A percentile compares a stretch with the other conserved stretches of the same genome.
phyloP scores from a whole-genome alignment of 2,888 invertebrate species.

The Crocallis elinguaria region DNA sequence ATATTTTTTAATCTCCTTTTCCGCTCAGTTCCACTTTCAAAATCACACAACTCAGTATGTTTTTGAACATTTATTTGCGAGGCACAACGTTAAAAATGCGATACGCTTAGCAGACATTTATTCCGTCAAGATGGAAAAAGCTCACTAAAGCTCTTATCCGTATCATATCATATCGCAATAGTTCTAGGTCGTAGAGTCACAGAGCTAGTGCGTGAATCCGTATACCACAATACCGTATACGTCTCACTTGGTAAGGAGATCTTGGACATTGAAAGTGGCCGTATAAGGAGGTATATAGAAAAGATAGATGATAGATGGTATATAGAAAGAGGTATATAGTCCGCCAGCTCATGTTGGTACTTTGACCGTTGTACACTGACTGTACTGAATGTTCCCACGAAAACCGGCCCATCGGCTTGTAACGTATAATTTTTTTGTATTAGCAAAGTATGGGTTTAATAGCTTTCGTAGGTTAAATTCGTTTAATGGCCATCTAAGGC shows the following conservation, averaged over 20 bases:
- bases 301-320: no score
- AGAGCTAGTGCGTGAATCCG: neutral
- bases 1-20: no score
- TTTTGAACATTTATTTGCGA: no score
- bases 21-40: no score
- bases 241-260: constrained; percentile 42
- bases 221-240: neutral
- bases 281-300: constrained; percentile 47
- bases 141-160: no score
- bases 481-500: constrained; percentile 13
- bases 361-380: constrained; percentile 24
- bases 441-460: constrained; percentile 28
- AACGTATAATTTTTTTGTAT: constrained; percentile 52
- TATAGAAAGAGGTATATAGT: no score
- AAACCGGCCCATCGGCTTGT: constrained; percentile 49
- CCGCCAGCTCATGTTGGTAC: neutral
- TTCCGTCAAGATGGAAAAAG: no score
- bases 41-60: no score
- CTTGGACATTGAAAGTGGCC: constrained; percentile 46
- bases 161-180: no score
- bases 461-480: constrained; percentile 18
- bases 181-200: neutral
- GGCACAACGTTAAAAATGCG: no score
- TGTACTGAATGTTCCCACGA: constrained; percentile 60
- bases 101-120: no score